A percentile compares a stretch with the other conserved stretches of the same genome.
Conservation (phyloP, 2,797 vertebrate genomes). For the Otolemur crassicaudatus region DNA sequence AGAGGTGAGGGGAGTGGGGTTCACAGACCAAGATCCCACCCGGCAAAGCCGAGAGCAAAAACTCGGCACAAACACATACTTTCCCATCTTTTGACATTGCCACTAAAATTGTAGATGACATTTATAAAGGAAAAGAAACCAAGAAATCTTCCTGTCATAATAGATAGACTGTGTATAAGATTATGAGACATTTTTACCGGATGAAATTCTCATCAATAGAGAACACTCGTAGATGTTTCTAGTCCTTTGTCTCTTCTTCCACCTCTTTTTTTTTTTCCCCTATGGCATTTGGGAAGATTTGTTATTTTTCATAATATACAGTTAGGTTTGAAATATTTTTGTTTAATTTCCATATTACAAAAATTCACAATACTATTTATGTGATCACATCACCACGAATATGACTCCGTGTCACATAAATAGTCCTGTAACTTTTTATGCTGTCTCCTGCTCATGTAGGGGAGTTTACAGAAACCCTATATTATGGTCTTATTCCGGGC, state of each 20-base stretch:
- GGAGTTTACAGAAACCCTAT: conserved; percentile 83
- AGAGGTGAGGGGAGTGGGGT: accelerated
- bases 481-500: conserved; percentile 76
- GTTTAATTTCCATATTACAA: conserved; percentile 86
- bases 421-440: conserved; percentile 81
- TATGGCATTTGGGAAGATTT: conserved; percentile 75
- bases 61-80: accelerated
- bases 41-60: background rate
- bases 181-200: conserved; percentile 50
- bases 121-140: background rate
- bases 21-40: accelerated
- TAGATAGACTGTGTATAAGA: background rate
- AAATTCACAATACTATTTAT: conserved; percentile 86
- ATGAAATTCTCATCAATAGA: conserved; percentile 51
- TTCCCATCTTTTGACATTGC: background rate
- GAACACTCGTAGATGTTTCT: conserved; percentile 51
- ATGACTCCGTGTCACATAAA: conserved; percentile 85
- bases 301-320: conserved; percentile 84
- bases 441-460: conserved; percentile 78
- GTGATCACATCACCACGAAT: conserved; percentile 79
- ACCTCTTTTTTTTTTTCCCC: conserved; percentile 30
- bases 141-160: background rate
- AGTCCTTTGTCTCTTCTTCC: conserved; percentile 66
- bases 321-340: conserved; percentile 85
- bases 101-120: background rate